Evolutionary conservation across 2,888 invertebrate species (phyloP).

Genomic region (Tuta absoluta): DNA sequence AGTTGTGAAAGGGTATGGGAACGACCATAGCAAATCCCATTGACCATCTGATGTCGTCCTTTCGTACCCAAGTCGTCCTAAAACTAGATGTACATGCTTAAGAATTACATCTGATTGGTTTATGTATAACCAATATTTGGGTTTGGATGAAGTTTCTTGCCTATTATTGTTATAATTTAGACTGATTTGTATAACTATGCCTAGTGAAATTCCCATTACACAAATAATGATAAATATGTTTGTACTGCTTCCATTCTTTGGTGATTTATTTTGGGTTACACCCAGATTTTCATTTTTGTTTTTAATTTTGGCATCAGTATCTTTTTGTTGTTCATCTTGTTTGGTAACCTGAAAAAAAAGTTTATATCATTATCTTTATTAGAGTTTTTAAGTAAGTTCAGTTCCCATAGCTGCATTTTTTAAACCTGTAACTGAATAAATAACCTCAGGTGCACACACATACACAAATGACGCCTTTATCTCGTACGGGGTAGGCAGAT

Average conservation of each 20-base stretch:
- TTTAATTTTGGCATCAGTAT: conserved; percentile 11
- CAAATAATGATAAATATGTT: conserved; percentile 62
- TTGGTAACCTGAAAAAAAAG: not conserved
- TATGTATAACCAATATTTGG: conserved; percentile 80
- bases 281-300: conserved; percentile 33
- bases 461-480: too few relatives aligned
- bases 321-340: conserved; percentile 26
- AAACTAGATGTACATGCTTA: conserved; percentile 89
- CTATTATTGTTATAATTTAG: conserved; percentile 49
- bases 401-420: too few relatives aligned
- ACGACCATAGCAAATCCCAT: conserved; percentile 96
- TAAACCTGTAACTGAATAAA: too few relatives aligned
- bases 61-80: conserved; percentile 88
- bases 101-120: conserved; percentile 81
- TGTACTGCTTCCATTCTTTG: conserved; percentile 44
- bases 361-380: not conserved
- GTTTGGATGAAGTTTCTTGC: conserved; percentile 34
- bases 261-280: conserved; percentile 24
- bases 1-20: conserved; percentile 92
- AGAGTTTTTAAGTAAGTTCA: too few relatives aligned
- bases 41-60: conserved; percentile 78
- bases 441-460: too few relatives aligned
- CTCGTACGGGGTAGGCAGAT: too few relatives aligned
- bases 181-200: conserved; percentile 59
- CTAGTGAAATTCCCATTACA: conserved; percentile 61